Evolutionary conservation across 1,140 invertebrate genomes (phyloP), one percentile per base, ranked within the genome.

Genomic region (Dendrolimus punctatus): DNA sequence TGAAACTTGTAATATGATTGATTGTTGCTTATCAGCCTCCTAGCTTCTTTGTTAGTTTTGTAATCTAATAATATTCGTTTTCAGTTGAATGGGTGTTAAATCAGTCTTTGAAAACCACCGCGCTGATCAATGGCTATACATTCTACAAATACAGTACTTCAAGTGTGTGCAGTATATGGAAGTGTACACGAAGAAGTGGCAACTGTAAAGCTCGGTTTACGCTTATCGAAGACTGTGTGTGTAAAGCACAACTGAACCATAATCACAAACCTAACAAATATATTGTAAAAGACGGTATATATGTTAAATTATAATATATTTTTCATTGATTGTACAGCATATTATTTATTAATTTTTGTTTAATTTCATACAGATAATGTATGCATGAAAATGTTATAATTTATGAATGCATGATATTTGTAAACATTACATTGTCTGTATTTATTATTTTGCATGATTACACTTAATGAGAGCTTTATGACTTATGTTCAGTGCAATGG

Each of bases 41-140:
- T 23, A 23, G 23, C 23, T 23, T 3, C 23, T 23, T 23, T 23
- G 1, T 23, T 3, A 23, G 23, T 23, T 23, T 23, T 23, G 23
- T 23, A 23, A 23, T 23, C 3, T 23, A 43, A 43, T 43, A 43
- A 8, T 43, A 43, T 43, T 6, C 8, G 57, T 9, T 67, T 63
- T 36, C 62, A 71, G 68, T 69, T 6, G 46, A 52, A 48, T 71
- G 58, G 57, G 61, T 66, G 8, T 52, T 44, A 36, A 71, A 66
- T 23, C 40, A 40, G 8, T 37, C 50, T 8, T 65, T 65, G 1
- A 71, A 66, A 40, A 39, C 41, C 8, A 39, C 68, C 37, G 68
- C 58, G 0, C 49, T 71, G 2, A 46, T 68, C 4, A 50, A 68
- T 10, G 57, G 59, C 4, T 71, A 60, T 10, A 63, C 65, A 0